Base-by-base conservation (phyloP, 1,140 invertebrate species). In the Brachionus manjavacas region DNA sequence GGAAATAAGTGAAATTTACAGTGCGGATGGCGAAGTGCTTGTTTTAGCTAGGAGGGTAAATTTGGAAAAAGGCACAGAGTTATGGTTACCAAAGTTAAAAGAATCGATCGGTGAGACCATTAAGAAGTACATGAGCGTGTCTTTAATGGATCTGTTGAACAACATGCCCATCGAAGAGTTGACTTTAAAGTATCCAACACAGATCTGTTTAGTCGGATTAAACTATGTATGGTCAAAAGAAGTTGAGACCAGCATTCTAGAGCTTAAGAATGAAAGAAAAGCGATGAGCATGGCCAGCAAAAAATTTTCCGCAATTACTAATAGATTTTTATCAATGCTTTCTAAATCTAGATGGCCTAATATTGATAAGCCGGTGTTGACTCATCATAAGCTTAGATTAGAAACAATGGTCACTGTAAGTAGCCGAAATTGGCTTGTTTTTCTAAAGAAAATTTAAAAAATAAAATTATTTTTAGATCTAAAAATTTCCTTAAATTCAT, bases 261-360 rank as follows among this genome's bases (percentile, higher is more conserved):
- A 89, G 46, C 85, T 89, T 7, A 87, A 88, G 43, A 88, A 88
- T 85, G 89, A 90, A 23, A 84, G 88, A n/a, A 89, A 89, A 83
- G 88, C 89, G 14, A 84, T 90, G 49, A 86, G 87, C 16, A 86
- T 85, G 28, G 86, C 86, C 1, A 84, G 87, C 72, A 87, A 87
- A 81, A 88, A 88, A 79, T 89, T 89, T 85, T 84, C 84, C 8
- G 76, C 86, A 12, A 86, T 86, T 49, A 87, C 88, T 14, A 84
- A 86, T 23, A 87, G 87, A 84, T 86, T 90, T 31, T 85, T 86
- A 28, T 86, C 86, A 4, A 85, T 87, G 1, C 72, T 89, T 39
- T 76, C 85, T 1, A 84, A 87, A 16, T 87, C 87, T 7, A 81
- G 85, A 3, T 88, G 87, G 87, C 87, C 86, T 60, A 87, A 85